Evolutionary conservation across 1,140 invertebrate genomes (phyloP).

Genomic region (Lordiphosa collinella): DNA sequence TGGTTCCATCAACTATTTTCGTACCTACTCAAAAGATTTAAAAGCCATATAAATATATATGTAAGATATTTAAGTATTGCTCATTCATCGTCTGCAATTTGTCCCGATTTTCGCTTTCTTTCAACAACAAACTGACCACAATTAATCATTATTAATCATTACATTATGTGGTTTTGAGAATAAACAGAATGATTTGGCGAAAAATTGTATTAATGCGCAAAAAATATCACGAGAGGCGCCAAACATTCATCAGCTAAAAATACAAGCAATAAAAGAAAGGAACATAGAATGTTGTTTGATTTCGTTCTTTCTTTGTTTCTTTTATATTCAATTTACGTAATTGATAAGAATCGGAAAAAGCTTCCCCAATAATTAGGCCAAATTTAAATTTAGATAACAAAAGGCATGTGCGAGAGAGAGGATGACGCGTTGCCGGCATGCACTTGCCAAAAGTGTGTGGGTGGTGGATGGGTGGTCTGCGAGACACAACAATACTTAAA

Average conservation of each 20-base stretch:
- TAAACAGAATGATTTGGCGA: slow-evolving; percentile 53
- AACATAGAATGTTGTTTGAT: slow-evolving; percentile 12
- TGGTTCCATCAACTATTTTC: no score
- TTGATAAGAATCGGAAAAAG: slow-evolving; percentile 62
- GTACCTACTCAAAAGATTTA: no score
- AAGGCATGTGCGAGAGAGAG: neutral
- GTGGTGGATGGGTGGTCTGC: neutral
- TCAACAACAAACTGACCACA: slow-evolving; percentile 13
- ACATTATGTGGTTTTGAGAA: neutral
- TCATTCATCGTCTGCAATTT: neutral
- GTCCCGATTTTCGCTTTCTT: neutral
- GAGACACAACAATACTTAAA: no score
- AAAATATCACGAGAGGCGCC: slow-evolving; percentile 15
- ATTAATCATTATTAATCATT: slow-evolving; percentile 38
- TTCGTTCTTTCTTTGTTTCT: slow-evolving; percentile 27
- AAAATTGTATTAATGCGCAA: slow-evolving; percentile 52
- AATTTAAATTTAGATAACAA: slow-evolving; percentile 68
- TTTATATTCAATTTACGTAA: slow-evolving; percentile 59
- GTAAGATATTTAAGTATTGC: no score
- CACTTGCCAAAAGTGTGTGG: slow-evolving; percentile 1
- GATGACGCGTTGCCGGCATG: slow-evolving; percentile 24
- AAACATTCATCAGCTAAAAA: slow-evolving; percentile 15
- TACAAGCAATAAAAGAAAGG: slow-evolving; percentile 22
- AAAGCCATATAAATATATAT: no score
- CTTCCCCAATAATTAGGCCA: slow-evolving; percentile 59